phyloP scores from a whole-genome alignment of 2,113 vertebrate genomes.

The Ariopsis seemanni region DNA sequence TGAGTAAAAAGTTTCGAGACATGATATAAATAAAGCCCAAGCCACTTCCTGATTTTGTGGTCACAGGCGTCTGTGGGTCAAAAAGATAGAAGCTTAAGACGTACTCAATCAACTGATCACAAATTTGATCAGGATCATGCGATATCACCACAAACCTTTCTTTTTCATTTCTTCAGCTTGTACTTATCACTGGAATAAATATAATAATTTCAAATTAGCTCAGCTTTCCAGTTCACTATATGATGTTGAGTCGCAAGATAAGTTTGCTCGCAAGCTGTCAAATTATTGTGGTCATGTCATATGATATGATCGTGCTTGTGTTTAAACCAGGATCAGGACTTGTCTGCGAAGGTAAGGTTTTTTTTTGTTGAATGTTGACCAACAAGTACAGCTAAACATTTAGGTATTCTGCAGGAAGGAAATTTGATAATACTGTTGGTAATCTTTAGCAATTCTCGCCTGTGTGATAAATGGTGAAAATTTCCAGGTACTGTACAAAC shows the following conservation, averaged over 20 bases:
- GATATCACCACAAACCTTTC: neutral
- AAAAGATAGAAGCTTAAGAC: neutral
- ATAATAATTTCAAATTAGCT: neutral
- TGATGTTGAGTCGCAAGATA: neutral
- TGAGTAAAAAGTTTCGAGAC: neutral
- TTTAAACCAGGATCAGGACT: neutral
- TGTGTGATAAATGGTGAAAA: neutral
- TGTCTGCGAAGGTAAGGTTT: neutral
- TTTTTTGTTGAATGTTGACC: neutral
- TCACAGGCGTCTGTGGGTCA: neutral
- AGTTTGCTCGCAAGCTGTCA: neutral
- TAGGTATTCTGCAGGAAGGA: neutral
- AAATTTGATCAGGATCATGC: neutral
- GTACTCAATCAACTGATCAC: neutral
- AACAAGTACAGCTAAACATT: neutral
- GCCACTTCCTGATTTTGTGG: neutral
- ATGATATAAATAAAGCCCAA: neutral
- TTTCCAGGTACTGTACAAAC: constrained; percentile 65
- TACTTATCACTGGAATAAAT: neutral
- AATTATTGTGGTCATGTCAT: too few species aligned
- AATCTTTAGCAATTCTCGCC: neutral
- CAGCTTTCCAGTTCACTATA: neutral
- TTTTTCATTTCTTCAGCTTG: neutral
- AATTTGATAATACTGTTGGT: neutral
- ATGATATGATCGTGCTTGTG: neutral